Base-by-base conservation (phyloP, 2,888 invertebrate genomes). In the Aplocera efformata region DNA sequence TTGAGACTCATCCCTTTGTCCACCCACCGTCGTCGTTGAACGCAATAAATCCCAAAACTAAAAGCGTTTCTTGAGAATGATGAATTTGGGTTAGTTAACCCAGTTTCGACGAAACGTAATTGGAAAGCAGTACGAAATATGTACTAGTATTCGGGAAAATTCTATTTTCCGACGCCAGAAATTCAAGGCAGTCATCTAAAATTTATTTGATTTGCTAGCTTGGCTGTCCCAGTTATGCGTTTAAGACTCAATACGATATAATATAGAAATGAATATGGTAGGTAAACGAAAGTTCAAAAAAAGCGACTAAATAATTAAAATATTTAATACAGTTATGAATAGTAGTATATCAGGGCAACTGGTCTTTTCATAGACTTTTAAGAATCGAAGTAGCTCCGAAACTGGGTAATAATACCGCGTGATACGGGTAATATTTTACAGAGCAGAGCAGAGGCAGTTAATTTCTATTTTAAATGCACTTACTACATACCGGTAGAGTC, bases 11-110 rank as follows among this genome's bases (percentile, higher is more conserved):
- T 41, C 33, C 22, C 29, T 27, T 10, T 28, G 42, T 35, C 50
- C 41, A 35, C 45, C 35, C 42, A 31, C 32, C 27, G 28, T 28
- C 11, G 26, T 36, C 33, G 40, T 26, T 45, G 25, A 21, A 27
- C 20, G 27, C 40, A 32, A 53, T 53, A 53, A 53, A 53, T 53
- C 48, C 48, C 37, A 43, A 43, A 42, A 23, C 30, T 34, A 31
- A 49, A 47, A 42, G 35, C 21, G 28, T 42, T 45, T 48, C 42
- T 46, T 38, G 43, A 21, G 24, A 8, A 21, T 17, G 33, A 40
- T 40, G 20, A 43, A 48, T 48, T 33, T 40, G 10, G 35, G 35
- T 47, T 45, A 41, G 44, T 49, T 45, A 48, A 13, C 32, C 20
- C 24, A 28, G 41, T 42, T 47, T 29, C 37, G 8, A 24, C 22